Evolutionary conservation across 2,113 vertebrate species (phyloP).

Genomic region (Xiphophorus hellerii): DNA sequence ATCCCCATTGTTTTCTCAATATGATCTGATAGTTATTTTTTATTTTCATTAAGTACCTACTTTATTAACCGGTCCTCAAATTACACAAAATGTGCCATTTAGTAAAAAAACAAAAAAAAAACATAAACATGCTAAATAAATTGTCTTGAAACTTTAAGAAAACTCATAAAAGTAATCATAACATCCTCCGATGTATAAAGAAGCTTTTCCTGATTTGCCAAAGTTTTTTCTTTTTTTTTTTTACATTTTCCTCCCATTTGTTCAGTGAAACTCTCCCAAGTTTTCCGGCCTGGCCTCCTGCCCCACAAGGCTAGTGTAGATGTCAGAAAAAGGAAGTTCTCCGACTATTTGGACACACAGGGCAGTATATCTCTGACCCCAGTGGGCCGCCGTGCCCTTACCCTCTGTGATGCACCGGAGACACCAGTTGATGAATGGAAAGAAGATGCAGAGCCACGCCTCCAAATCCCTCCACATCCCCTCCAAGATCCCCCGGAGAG

Average conservation of each 20-base stretch:
- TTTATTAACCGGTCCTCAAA: background rate
- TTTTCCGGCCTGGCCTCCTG: slow-evolving; percentile 13
- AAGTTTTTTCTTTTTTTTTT: background rate
- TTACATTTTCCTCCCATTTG: background rate
- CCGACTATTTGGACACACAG: slow-evolving; percentile 44
- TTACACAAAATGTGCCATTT: background rate
- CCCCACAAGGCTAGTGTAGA: slow-evolving; percentile 47
- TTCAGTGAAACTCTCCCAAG: slow-evolving; percentile 17
- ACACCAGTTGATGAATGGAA: slow-evolving; percentile 65
- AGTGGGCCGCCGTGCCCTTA: slow-evolving; percentile 30
- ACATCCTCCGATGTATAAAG: background rate
- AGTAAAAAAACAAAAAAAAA: background rate
- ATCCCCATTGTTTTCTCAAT: too few relatives aligned
- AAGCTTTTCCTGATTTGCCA: background rate
- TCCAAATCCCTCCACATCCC: too few relatives aligned
- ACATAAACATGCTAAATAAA: background rate
- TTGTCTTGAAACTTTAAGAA: background rate
- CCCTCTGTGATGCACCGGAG: slow-evolving; percentile 33
- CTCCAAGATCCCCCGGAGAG: slow-evolving; percentile 30
- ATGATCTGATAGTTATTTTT: background rate
- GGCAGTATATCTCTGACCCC: slow-evolving; percentile 73
- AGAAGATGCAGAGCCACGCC: slow-evolving; percentile 34
- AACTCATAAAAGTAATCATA: too few relatives aligned
- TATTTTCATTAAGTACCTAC: background rate
- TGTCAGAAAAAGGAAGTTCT: slow-evolving; percentile 71